Evolutionary conservation across 2,888 invertebrate genomes (phyloP), one percentile per base, ranked within the genome.

Genomic region (Acholoe squamosa): DNA sequence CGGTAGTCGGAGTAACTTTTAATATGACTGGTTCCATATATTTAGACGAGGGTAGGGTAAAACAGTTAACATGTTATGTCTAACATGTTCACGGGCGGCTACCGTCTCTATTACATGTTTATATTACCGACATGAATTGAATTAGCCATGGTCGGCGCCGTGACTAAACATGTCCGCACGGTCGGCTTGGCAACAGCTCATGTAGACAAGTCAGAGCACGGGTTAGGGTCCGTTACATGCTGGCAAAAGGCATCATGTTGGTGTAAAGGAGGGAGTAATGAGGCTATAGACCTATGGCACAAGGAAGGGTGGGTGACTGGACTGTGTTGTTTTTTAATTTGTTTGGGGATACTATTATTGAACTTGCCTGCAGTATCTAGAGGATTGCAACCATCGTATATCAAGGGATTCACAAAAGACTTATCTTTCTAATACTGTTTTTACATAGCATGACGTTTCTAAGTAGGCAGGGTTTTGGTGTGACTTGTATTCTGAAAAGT

Each of bases 91-190:
- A 19, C 84, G 28, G 16, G 25, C 28, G 84, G 34, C 16, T 12
- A 34, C 5, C 25, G 84, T 43, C 51, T 51, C 34, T 84, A 84
- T 84, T 51, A 84, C 84, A 84, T 51, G 84, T 84, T 84, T 51
- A 43, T 34, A 34, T 84, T 56, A 86, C 31, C 86, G 28, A 28
- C 16, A 86, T n/a, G 19, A 86, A 86, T 86, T 86, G 86, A 7
- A 86, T 86, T 86, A 54, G 56, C 52, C 86, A 54, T 84, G 84
- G 34, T 84, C 1, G 34, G 84, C 34, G 84, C 43, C 19, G 54
- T 86, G 54, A 54, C 52, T 86, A 54, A 54, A n/a, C 71, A 76
- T 28, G 76, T 5, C 80, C 22, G 80, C 80, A 80, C 43, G 80
- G 34, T 34, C 43, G 34, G 80, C 34, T 80, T 80, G n/a, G 80